These are phyloP conservation scores for Poeciliopsis turneri DNA, from an alignment of 2,797 vertebrate species.

Conservation along the genomic window DNA sequence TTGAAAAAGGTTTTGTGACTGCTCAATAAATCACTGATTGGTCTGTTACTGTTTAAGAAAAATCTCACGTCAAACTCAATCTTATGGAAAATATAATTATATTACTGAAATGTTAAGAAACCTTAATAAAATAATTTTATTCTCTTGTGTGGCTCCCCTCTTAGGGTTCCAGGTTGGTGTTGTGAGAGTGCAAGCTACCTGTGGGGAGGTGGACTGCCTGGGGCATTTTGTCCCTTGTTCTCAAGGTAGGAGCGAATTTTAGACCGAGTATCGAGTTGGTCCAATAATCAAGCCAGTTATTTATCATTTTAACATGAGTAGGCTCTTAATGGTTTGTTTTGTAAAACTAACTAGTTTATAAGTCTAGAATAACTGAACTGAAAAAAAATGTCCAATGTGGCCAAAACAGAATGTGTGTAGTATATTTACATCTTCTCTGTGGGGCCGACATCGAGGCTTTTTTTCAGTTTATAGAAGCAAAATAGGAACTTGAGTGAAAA, in stretches of 20 bases:
- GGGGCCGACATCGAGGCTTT: background rate
- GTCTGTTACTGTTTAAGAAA: background rate
- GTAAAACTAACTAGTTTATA: background rate
- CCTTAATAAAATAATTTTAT: background rate
- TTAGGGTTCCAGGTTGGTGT: conserved; percentile 84
- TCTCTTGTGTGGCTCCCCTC: conserved; percentile 24
- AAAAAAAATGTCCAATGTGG: background rate
- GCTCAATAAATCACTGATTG: background rate
- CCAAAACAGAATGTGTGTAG: background rate
- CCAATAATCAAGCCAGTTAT: background rate
- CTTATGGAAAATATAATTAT: background rate
- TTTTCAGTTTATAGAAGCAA: background rate
- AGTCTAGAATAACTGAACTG: background rate
- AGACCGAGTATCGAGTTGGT: background rate
- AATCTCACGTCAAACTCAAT: background rate
- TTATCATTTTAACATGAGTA: background rate
- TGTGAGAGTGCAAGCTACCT: conserved; percentile 73
- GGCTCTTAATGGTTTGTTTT: background rate
- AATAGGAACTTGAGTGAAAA: background rate
- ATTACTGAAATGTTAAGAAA: background rate
- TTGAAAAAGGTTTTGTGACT: background rate
- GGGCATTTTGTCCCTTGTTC: conserved; percentile 71
- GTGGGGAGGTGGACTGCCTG: conserved; percentile 74
- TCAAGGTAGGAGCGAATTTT: conserved; percentile 66
- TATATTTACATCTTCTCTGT: background rate